Percentiles rank a stretch among this genome's conserved stretches.
These are phyloP conservation scores for Spodoptera exigua DNA, from an alignment of 2,888 invertebrate genomes.

Conservation along the genomic window DNA sequence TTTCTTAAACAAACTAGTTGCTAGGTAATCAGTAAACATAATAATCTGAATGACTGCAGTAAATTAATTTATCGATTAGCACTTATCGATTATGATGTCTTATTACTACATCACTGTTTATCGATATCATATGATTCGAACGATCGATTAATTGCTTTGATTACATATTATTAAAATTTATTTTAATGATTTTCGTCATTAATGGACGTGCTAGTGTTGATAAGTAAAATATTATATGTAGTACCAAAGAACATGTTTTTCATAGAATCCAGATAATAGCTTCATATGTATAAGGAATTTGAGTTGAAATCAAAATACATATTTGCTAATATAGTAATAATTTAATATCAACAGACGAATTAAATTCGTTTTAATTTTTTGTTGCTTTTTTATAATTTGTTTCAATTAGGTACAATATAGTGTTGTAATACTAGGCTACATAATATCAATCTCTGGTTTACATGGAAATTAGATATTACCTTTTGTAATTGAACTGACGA, in stretches of 20 bases:
- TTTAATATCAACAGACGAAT: conserved; percentile 83
- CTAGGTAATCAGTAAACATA: conserved; percentile 2
- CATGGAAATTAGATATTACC: conserved; percentile 4
- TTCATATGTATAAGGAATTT: background rate
- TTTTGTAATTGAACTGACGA: conserved; percentile 10
- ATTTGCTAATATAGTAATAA: conserved; percentile 65
- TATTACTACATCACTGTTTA: conserved; percentile 5
- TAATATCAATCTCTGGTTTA: conserved; percentile 19
- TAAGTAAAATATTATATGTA: no score
- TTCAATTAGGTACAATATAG: conserved; percentile 55
- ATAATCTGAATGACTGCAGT: conserved; percentile 13
- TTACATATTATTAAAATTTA: conserved; percentile 1
- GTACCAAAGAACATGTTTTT: background rate
- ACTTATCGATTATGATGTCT: background rate
- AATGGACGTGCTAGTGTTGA: no score
- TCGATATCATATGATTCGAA: conserved; percentile 18
- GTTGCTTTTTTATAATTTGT: conserved; percentile 47
- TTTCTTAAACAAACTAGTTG: background rate
- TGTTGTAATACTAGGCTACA: conserved; percentile 39
- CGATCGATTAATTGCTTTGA: conserved; percentile 28
- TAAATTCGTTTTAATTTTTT: conserved; percentile 75
- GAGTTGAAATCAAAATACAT: conserved; percentile 44
- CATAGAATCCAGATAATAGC: background rate
- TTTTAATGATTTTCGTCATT: no score
- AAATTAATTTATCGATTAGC: background rate